phyloP scores from a whole-genome alignment of 2,888 invertebrate genomes.

The Caenorhabditis wallacei region DNA sequence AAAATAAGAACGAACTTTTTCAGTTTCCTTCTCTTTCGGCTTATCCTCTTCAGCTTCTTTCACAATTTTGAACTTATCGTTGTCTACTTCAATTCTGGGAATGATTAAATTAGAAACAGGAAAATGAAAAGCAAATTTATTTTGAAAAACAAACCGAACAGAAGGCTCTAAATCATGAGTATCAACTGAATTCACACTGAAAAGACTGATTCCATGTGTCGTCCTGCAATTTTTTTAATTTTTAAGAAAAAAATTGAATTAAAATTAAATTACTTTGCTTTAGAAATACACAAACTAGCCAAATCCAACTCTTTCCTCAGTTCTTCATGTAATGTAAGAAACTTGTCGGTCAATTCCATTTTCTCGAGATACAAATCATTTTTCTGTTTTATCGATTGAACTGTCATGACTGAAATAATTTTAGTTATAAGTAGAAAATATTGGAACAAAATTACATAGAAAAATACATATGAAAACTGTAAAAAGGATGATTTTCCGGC shows the following conservation, averaged over 20 bases:
- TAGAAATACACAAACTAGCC: conserved; percentile 62
- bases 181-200: conserved; percentile 61
- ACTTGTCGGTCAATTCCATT: conserved; percentile 48
- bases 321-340: conserved; percentile 34
- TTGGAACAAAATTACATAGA: background rate
- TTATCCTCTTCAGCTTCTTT: conserved; percentile 28
- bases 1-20: background rate
- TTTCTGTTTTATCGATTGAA: conserved; percentile 12
- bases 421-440: background rate
- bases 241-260: conserved; percentile 24
- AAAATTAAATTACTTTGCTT: conserved; percentile 63
- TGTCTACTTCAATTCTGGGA: conserved; percentile 33
- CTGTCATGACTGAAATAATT: conserved; percentile 13
- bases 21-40: conserved; percentile 16
- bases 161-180: conserved; percentile 63
- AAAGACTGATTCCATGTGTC: conserved; percentile 58
- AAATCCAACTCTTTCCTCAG: conserved; percentile 38
- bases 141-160: conserved; percentile 20
- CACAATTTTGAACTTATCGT: conserved; percentile 23
- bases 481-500: conserved; percentile 21
- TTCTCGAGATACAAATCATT: conserved; percentile 52
- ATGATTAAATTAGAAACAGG: background rate
- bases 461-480: background rate
- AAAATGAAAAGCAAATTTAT: background rate
- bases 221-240: conserved; percentile 22